phyloP scores from a whole-genome alignment of 2,113 vertebrate species.

The Muntiacus muntjak region DNA sequence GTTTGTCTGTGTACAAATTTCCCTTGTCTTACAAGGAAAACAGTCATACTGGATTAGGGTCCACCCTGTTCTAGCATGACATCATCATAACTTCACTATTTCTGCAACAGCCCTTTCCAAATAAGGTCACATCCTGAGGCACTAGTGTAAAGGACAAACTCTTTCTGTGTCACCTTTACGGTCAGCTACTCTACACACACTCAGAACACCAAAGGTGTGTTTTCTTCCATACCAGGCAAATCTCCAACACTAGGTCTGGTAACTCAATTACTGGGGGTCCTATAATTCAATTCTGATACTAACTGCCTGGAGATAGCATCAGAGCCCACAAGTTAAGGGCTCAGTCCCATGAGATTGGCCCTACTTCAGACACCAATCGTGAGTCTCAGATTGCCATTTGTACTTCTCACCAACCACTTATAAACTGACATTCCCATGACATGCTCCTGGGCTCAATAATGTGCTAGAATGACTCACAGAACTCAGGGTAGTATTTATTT shows the following conservation, averaged over 20 bases:
- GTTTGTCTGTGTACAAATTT: background rate
- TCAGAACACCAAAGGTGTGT: background rate
- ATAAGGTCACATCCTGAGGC: background rate
- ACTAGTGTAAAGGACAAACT: background rate
- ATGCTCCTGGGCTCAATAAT: background rate
- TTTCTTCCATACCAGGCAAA: background rate
- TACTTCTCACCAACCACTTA: background rate
- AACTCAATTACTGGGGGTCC: background rate
- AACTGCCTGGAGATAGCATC: background rate
- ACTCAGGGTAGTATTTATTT: background rate
- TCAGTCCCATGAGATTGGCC: background rate
- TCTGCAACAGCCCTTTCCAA: background rate
- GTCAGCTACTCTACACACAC: background rate
- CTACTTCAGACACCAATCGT: background rate
- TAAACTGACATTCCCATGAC: background rate
- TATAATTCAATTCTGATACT: background rate
- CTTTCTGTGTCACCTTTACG: background rate
- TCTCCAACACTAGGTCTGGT: background rate
- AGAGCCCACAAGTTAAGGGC: background rate
- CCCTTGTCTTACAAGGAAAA: background rate
- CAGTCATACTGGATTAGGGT: background rate
- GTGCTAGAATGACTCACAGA: background rate
- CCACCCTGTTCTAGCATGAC: background rate
- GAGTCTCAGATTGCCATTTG: background rate
- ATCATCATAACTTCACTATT: background rate